Evolutionary conservation across 2,113 vertebrate species (phyloP).

Genomic region (Murina feae): DNA sequence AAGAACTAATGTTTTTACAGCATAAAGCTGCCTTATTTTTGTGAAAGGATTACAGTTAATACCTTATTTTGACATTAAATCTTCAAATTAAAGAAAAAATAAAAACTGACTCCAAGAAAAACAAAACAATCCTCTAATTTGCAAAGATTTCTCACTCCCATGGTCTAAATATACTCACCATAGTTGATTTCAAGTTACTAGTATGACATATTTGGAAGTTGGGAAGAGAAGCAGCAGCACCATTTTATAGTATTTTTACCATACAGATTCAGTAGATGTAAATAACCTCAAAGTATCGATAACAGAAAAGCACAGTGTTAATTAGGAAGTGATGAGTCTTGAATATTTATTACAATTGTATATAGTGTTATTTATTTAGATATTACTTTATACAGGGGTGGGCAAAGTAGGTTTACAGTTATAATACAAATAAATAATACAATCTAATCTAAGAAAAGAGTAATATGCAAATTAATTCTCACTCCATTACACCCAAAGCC

Average conservation of each 20-base stretch:
- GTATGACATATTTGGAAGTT: background rate
- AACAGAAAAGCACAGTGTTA: background rate
- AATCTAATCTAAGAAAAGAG: too few relatives aligned
- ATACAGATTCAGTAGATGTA: background rate
- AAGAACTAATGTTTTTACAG: background rate
- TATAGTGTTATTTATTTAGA: background rate
- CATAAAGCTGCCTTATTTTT: background rate
- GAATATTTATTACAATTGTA: background rate
- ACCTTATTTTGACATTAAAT: constrained; percentile 12
- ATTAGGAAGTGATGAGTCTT: background rate
- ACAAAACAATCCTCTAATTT: background rate
- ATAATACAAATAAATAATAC: background rate
- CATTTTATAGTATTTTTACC: background rate
- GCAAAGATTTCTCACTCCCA: background rate
- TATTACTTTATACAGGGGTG: background rate
- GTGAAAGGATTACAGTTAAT: constrained; percentile 13
- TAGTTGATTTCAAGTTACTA: background rate
- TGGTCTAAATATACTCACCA: background rate
- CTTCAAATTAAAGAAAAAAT: background rate
- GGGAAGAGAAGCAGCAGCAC: background rate
- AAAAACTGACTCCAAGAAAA: background rate
- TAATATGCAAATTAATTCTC: too few relatives aligned
- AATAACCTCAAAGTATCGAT: background rate
- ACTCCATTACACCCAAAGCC: too few relatives aligned
- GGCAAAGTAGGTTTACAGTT: background rate